Evolutionary conservation across 2,888 invertebrate species (phyloP), one percentile per base, ranked within the genome.

Genomic region (Cerceris rybyensis): DNA sequence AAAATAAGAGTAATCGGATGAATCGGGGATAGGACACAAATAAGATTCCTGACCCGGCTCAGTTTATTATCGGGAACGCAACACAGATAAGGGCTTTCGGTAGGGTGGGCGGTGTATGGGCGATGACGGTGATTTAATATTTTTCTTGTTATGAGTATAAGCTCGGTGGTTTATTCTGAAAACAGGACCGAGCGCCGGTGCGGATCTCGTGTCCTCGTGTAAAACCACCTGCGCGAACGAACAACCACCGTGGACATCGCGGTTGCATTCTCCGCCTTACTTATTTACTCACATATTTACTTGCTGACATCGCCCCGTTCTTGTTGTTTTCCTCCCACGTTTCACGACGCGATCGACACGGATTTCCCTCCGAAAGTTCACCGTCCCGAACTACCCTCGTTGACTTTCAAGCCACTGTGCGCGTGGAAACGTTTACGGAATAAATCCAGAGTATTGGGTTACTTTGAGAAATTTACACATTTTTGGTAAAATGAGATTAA

Each of bases 61-160:
- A 6, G 60, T 66, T 59, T 70, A 61, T 78, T 61, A 74, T 78
- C 70, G 78, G 42, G 64, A 74, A 42, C 55, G 64, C 49, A 49
- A 41, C 66, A 70, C 59, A 59, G 80, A 78, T 76, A 74, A 80
- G 74, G 74, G 83, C 46, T 52, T 59, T 14, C 69, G 83, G 74
- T 70, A 73, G 80, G 83, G 83, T 49, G 64, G 83, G 80, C 43
- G 64, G 77, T 63, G 58, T 67, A 61, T 67, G 78, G 80, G 75
- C 83, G 84, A 85, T 83, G 85, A 83, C 86, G 87, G 88, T 90
- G 90, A 89, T 91, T 91, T 91, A 91, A 90, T 90, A 91, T 89
- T 91, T 91, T 90, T 90, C 90, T 88, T 90, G 90, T 91, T 91
- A 90, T 90, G 90, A 90, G 90, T 91, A 90, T 90, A 90, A 91